Base-by-base conservation (phyloP, 2,113 vertebrate genomes). In the Prochilodus magdalenae region DNA sequence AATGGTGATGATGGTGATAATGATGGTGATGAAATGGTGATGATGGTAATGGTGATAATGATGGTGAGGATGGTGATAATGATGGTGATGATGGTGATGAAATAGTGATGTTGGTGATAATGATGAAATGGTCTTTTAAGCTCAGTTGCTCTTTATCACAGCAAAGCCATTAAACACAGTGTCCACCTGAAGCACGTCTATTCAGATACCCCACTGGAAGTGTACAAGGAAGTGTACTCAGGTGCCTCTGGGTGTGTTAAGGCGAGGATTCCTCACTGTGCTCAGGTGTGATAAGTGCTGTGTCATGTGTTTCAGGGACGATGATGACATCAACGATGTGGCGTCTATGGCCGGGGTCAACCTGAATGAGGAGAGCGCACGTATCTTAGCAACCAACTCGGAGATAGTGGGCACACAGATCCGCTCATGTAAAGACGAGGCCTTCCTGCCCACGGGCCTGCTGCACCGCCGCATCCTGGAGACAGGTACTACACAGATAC, bases 321-420 rank as follows among this genome's bases (percentile, higher is more conserved):
- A 95, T 20, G 95, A 97, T 12, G 96, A 97, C 91, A 95, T 97
- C 87, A 97, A 95, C 30, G 95, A 97, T 16, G 95, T 97, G 88
- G 93, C 95, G 14, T 96, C 95, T 77, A 95, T 97, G 95, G 95
- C 95, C 29, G 95, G 96, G 0, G 94, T 97, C 77, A 97, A 97
- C 87, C 92, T 96, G 81, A 95, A 91, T 27, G 96, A 97, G 89
- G 95, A 97, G 90, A 97, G 92, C 59, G 96, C 95, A 8, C 92
- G 93, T 80, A 95, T 97, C 88, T 86, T 96, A 82, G 96, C 95
- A 51, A 91, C 94, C 87, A 96, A 94, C 91, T 96, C 95, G 0
- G 94, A 96, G 79, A 88, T 97, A 77, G 94, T 95, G 84, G 95
- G 96, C 73, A 95, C 93, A 4, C 95, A 96, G 76, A 94, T 95